Conservation (phyloP, 2,888 invertebrate species). For the Norana najaformis region DNA sequence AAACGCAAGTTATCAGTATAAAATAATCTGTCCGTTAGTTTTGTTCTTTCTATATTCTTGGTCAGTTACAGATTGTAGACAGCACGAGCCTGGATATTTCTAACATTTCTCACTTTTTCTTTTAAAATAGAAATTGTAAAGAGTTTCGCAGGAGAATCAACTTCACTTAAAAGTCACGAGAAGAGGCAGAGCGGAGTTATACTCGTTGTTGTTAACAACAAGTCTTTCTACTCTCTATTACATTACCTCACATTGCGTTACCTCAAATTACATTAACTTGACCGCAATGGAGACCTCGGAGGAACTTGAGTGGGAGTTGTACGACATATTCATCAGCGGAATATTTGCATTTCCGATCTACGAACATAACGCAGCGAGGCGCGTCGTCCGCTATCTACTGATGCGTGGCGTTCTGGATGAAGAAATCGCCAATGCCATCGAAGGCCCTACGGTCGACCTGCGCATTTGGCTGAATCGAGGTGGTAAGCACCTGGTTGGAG, state of each 20-base stretch:
- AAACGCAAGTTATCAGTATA: neutral
- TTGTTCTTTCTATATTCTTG: neutral
- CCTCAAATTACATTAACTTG: neutral
- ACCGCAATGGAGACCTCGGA: conserved; percentile 41
- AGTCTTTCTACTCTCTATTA: neutral
- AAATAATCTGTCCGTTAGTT: neutral
- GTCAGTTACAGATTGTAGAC: neutral
- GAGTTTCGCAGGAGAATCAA: neutral
- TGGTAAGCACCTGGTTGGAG: conserved; percentile 45
- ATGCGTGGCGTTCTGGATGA: conserved; percentile 41
- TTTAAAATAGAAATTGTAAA: neutral
- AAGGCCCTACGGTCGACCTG: conserved; percentile 42
- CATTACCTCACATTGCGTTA: neutral
- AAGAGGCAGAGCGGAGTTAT: neutral
- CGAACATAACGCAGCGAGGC: conserved; percentile 44
- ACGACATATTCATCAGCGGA: conserved; percentile 44
- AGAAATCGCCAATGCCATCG: conserved; percentile 45
- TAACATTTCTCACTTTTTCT: neutral
- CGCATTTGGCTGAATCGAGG: conserved; percentile 41
- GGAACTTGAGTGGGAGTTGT: conserved; percentile 46
- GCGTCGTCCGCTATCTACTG: conserved; percentile 39
- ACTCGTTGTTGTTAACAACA: neutral
- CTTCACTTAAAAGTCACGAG: neutral
- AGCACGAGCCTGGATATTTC: neutral
- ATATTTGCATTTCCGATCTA: conserved; percentile 44